Conservation (phyloP, 1,140 invertebrate species). For the Cataglyphis hispanica region DNA sequence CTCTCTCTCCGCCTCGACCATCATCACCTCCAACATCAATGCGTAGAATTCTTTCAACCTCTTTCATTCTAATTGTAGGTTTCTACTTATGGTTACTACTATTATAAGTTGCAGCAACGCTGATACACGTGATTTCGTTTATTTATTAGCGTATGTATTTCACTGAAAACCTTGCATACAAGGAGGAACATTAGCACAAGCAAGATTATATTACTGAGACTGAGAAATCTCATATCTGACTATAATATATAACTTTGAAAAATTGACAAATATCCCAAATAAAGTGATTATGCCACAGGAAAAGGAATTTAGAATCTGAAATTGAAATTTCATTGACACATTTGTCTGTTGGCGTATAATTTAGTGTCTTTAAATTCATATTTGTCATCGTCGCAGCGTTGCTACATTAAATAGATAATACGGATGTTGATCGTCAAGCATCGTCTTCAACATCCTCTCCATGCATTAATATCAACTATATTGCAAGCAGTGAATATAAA, state of each 20-base stretch:
- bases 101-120: conserved; percentile 24
- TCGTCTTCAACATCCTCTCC: conserved; percentile 11
- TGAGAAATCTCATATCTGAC: neutral
- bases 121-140: conserved; percentile 33
- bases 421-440: neutral
- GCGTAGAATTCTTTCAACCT: conserved; percentile 75
- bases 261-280: conserved; percentile 4
- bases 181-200: neutral
- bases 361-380: neutral
- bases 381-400: conserved; percentile 37
- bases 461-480: conserved; percentile 24
- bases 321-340: neutral
- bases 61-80: conserved; percentile 37
- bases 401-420: conserved; percentile 39
- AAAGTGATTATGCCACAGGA: too few relatives aligned
- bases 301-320: neutral
- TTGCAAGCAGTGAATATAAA: neutral
- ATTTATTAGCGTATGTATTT: neutral
- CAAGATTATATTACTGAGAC: neutral
- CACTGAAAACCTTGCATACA: neutral
- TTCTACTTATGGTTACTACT: conserved; percentile 9
- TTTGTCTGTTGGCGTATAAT: neutral
- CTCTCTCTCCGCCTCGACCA: conserved; percentile 79
- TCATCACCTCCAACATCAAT: conserved; percentile 72
- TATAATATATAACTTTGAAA: neutral